phyloP scores from a whole-genome alignment of 2,888 invertebrate species.

The Sepioteuthis lessoniana region DNA sequence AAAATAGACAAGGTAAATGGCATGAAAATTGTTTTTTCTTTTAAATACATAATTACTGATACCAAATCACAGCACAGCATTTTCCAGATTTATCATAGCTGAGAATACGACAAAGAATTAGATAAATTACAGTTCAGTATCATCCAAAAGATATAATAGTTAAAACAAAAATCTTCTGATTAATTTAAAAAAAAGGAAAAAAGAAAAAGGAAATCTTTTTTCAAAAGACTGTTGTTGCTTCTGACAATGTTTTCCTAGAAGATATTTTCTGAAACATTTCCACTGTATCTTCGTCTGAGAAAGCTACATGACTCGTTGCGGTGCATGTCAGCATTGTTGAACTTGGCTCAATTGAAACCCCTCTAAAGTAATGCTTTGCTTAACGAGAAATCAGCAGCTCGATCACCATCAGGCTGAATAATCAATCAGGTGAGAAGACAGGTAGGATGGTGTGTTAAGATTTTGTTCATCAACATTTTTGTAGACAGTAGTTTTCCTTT shows the following conservation, averaged over 20 bases:
- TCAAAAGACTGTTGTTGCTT: not conserved
- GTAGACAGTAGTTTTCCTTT: constrained; percentile 1
- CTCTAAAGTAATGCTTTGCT: not conserved
- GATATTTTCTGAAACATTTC: constrained; percentile 20
- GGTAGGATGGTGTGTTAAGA: constrained; percentile 39
- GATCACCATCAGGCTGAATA: constrained; percentile 10
- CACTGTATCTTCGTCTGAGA: not conserved
- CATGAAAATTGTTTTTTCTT: too few species aligned
- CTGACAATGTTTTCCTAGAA: not conserved
- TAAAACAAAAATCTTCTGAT: too few species aligned
- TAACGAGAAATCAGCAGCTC: constrained; percentile 40
- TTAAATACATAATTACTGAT: too few species aligned
- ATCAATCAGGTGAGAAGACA: constrained; percentile 44
- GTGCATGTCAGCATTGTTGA: constrained; percentile 41
- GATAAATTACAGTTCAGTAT: too few species aligned
- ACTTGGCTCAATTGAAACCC: constrained; percentile 43
- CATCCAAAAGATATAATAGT: too few species aligned
- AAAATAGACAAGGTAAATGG: too few species aligned
- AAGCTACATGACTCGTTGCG: constrained; percentile 37
- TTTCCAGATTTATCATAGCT: too few species aligned
- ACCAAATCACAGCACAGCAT: too few species aligned
- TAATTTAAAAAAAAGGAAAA: too few species aligned
- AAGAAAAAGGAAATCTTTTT: not conserved
- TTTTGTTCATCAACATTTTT: constrained; percentile 37
- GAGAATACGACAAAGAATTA: too few species aligned